Base-by-base conservation (phyloP, 2,888 invertebrate genomes). In the Chelonus formosanus region DNA sequence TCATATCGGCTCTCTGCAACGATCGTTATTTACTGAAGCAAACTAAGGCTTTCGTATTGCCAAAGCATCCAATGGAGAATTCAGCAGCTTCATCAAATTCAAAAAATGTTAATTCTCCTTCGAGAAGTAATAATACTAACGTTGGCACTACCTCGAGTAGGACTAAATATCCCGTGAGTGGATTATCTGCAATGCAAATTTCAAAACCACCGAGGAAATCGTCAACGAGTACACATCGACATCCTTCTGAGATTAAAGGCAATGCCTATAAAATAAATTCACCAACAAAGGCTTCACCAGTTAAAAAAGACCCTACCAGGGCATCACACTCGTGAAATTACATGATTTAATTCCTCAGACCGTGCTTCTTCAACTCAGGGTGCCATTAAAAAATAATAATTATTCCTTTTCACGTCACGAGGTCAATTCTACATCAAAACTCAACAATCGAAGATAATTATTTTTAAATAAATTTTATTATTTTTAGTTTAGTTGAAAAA, bases 1-100 rank as follows among this genome's bases (percentile, higher is more conserved):
- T 97, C 69, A 96, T 97, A 80, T 93, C 95, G 67, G 97, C 96
- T 8, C 87, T 97, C 74, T 97, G 96, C 86, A 97, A 96, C 83
- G 97, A 97, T 85, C 90, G 93, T 67, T 93, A 95, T 67, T 88
- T 97, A 78, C 86, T 95, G 67, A 94, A 94, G 85, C 95, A 95
- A 85, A 95, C 94, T 59, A 94, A 94, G 84, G 93, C 94, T 32
- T 92, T 93, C 81, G 93, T 92, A 71, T 89, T 91, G 87, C 91
- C 92, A 62, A 92, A 92, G 83, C 89, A 89, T 77, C 87, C 88
- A 40, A 82, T 78, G 48, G 81, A 81, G 65, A 44, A 62, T 2
- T 47, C 52, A 55, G 63, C 72, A 56, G 62, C 61, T 57, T 63
- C 71, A 56, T 74, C 68, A 70, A 74, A 45, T 61, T 73, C 70